Conservation (phyloP, 1,140 invertebrate species). For the Dryas iulia region DNA sequence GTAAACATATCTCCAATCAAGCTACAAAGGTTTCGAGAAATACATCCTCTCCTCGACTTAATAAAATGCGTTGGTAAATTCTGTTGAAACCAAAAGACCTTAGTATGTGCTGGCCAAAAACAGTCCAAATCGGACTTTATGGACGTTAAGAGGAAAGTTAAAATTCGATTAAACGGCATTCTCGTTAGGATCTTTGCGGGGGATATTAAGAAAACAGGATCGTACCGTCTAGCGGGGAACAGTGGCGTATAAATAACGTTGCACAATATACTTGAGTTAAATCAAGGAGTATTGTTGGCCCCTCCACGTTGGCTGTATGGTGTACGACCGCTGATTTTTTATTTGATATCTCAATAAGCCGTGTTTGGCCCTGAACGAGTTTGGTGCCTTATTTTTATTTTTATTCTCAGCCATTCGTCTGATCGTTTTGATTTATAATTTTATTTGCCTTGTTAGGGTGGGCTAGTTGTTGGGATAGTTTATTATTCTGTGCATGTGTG, state of each 20-base stretch:
- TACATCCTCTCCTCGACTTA: conserved; percentile 58
- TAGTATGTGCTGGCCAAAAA: neutral
- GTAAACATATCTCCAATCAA: conserved; percentile 72
- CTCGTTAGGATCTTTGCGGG: conserved; percentile 33
- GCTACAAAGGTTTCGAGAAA: conserved; percentile 54
- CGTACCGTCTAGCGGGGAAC: conserved; percentile 52
- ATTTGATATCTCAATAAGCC: conserved; percentile 77
- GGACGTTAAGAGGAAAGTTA: conserved; percentile 10
- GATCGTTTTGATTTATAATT: conserved; percentile 69
- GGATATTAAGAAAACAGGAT: conserved; percentile 44
- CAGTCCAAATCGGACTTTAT: neutral
- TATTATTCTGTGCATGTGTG: conserved; percentile 7
- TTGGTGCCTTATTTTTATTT: conserved; percentile 51
- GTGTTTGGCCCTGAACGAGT: conserved; percentile 54
- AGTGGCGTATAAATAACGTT: conserved; percentile 70
- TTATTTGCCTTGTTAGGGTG: conserved; percentile 54
- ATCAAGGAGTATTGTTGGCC: conserved; percentile 73
- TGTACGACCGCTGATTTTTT: conserved; percentile 73
- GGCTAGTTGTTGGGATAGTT: conserved; percentile 13
- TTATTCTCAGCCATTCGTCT: conserved; percentile 30
- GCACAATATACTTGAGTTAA: conserved; percentile 71
- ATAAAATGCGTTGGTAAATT: conserved; percentile 70
- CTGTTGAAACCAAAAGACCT: conserved; percentile 14
- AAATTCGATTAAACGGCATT: conserved; percentile 15
- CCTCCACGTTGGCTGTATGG: conserved; percentile 61